These are phyloP conservation scores for Cygnus olor DNA, from an alignment of 2,797 vertebrate genomes.

Conservation along the genomic window DNA sequence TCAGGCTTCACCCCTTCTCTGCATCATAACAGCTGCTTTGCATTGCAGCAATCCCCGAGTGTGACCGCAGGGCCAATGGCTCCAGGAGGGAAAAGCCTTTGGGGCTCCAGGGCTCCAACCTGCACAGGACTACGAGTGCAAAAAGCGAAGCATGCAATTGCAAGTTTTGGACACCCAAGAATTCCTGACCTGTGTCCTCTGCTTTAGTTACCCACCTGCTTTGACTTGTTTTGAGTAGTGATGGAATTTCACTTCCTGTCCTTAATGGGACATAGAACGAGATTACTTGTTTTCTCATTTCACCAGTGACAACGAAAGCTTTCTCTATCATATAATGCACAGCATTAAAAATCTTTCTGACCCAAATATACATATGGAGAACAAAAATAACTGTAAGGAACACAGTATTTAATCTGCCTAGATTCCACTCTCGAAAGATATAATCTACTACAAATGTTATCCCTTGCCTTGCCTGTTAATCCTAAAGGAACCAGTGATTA, in stretches of 20 bases:
- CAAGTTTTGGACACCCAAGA: too few species aligned
- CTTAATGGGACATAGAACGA: background rate
- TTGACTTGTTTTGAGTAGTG: background rate
- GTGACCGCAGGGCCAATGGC: too few species aligned
- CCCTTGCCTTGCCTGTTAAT: background rate
- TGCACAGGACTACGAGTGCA: background rate
- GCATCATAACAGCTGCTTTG: background rate
- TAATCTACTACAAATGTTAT: conserved; percentile 1
- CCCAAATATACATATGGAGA: conserved; percentile 6
- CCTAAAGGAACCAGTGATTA: background rate
- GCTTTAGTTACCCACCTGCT: background rate
- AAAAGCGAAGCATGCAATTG: background rate
- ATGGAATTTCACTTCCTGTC: background rate
- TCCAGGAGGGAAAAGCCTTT: background rate
- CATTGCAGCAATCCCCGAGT: accelerated
- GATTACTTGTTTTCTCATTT: background rate
- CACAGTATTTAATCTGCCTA: conserved; percentile 9
- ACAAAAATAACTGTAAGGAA: conserved; percentile 36
- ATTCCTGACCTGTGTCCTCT: background rate
- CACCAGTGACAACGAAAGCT: background rate
- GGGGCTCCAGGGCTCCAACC: too few species aligned
- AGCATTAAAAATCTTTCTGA: conserved; percentile 22
- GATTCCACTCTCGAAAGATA: background rate
- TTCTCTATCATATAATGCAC: background rate
- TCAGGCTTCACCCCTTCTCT: background rate